These are phyloP conservation scores for Strigamia crassipes DNA, from an alignment of 2,888 invertebrate species.

Conservation along the genomic window DNA sequence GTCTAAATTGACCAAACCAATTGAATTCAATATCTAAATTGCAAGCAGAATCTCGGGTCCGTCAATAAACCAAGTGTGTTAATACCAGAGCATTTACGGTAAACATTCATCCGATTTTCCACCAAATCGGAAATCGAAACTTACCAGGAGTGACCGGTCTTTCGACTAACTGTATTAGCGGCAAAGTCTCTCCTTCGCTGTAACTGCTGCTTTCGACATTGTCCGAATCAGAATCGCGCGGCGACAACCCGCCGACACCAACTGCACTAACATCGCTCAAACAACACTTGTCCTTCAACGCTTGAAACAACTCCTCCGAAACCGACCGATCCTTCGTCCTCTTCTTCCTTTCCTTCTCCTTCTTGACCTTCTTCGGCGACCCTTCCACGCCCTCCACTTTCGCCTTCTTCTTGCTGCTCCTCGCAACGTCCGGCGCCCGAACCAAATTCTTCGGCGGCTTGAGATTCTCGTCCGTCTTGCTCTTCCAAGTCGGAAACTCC, in stretches of 20 bases:
- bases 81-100: no score
- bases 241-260: conserved; percentile 36
- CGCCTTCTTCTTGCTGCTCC: conserved; percentile 17
- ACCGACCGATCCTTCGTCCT: conserved; percentile 36
- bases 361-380: not conserved
- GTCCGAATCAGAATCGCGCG: conserved; percentile 50
- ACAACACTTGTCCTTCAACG: conserved; percentile 44
- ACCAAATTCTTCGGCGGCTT: conserved; percentile 47
- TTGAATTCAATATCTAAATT: no score
- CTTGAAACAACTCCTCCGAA: conserved; percentile 44
- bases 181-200: conserved; percentile 57
- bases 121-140: not conserved
- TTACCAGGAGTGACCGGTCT: conserved; percentile 55
- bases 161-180: conserved; percentile 54
- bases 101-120: no score
- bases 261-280: conserved; percentile 6
- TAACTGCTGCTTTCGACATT: conserved; percentile 51
- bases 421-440: conserved; percentile 44
- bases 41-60: no score
- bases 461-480: conserved; percentile 44
- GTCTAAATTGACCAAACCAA: no score
- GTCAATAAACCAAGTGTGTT: no score
- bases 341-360: conserved; percentile 43
- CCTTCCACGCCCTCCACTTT: not conserved
- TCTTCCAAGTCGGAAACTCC: conserved; percentile 45